A percentile compares a stretch with the other conserved stretches of the same genome.
Evolutionary conservation across 2,888 invertebrate species (phyloP).

Genomic region (Seira sanloemensis): DNA sequence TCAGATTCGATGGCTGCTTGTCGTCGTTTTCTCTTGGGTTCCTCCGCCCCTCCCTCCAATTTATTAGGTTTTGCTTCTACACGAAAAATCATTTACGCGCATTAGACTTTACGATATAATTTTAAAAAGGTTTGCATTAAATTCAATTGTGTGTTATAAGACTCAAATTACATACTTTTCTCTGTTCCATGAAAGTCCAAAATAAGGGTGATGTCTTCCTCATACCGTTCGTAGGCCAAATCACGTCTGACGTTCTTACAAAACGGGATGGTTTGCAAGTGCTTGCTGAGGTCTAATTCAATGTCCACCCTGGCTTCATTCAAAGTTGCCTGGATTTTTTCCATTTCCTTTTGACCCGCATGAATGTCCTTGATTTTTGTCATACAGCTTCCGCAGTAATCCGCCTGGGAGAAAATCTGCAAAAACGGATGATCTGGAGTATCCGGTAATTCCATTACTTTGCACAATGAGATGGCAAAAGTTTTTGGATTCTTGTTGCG

Average conservation of each 20-base stretch:
- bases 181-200: slow-evolving; percentile 45
- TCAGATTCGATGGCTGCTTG: not conserved
- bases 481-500: slow-evolving; percentile 56
- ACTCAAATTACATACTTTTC: slow-evolving; percentile 42
- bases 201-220: slow-evolving; percentile 37
- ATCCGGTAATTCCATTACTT: slow-evolving; percentile 44
- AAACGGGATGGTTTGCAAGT: slow-evolving; percentile 47
- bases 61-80: not conserved
- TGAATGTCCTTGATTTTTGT: slow-evolving; percentile 42
- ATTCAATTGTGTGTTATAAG: no score
- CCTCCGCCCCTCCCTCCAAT: not conserved
- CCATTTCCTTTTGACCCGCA: slow-evolving; percentile 24
- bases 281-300: slow-evolving; percentile 57
- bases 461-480: slow-evolving; percentile 48
- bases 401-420: slow-evolving; percentile 37
- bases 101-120: no score
- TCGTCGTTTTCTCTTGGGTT: slow-evolving; percentile 17
- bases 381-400: slow-evolving; percentile 48
- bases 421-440: slow-evolving; percentile 48
- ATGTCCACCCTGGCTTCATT: slow-evolving; percentile 41
- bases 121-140: no score
- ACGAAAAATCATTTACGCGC: not conserved
- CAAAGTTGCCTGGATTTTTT: slow-evolving; percentile 40
- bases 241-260: slow-evolving; percentile 12
- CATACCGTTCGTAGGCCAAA: slow-evolving; percentile 7